Evolutionary conservation across 2,888 invertebrate species (phyloP).

Genomic region (Branchellion lobata): DNA sequence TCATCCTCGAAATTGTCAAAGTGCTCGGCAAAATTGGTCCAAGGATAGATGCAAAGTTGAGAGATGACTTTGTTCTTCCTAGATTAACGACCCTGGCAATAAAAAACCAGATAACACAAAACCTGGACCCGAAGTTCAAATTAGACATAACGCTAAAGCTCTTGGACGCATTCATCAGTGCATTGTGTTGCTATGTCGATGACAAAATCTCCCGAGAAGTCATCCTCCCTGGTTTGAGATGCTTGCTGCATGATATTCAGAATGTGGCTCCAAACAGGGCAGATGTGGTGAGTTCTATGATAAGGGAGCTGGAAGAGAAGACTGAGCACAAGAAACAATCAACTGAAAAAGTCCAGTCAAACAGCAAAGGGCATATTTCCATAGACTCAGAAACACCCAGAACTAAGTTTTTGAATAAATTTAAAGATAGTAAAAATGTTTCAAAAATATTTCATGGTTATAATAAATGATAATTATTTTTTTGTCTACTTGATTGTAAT

Average conservation of each 20-base stretch:
- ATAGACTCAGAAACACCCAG: slow-evolving; percentile 44
- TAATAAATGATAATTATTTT: slow-evolving; percentile 37
- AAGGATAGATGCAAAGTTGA: slow-evolving; percentile 67
- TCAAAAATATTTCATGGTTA: slow-evolving; percentile 46
- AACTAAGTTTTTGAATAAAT: slow-evolving; percentile 46
- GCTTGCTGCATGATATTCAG: slow-evolving; percentile 60
- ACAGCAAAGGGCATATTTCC: not conserved
- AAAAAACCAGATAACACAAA: slow-evolving; percentile 66
- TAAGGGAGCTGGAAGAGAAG: slow-evolving; percentile 57
- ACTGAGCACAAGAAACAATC: slow-evolving; percentile 43
- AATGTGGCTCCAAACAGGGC: slow-evolving; percentile 60
- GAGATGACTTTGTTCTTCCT: slow-evolving; percentile 70
- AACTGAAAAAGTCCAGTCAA: not conserved
- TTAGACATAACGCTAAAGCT: slow-evolving; percentile 68
- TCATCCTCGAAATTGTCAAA: slow-evolving; percentile 66
- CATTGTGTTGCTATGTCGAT: slow-evolving; percentile 63
- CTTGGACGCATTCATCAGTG: slow-evolving; percentile 70
- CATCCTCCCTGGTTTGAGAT: slow-evolving; percentile 62
- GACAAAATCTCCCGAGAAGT: slow-evolving; percentile 61
- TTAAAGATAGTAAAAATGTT: slow-evolving; percentile 49
- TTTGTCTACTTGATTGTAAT: not conserved
- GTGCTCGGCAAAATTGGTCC: slow-evolving; percentile 69
- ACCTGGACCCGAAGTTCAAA: slow-evolving; percentile 64
- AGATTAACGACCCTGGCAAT: slow-evolving; percentile 68
- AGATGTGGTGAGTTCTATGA: slow-evolving; percentile 61